phyloP scores from a whole-genome alignment of 2,888 invertebrate genomes.

The Lepidochitona cinerea region DNA sequence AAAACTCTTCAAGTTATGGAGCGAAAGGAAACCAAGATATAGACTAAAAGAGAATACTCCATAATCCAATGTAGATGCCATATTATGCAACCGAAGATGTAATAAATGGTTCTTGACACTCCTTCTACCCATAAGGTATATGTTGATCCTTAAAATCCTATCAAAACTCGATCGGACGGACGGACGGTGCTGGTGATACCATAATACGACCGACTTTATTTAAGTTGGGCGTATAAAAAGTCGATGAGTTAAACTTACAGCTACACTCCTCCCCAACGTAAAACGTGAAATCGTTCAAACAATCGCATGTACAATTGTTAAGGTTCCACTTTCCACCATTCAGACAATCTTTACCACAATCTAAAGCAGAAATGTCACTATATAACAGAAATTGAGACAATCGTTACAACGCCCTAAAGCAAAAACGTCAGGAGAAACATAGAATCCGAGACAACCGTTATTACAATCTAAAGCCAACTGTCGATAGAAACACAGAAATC shows the following conservation, averaged over 20 bases:
- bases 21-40: no score
- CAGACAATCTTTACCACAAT: slow-evolving; percentile 9
- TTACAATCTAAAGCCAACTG: background rate
- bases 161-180: no score
- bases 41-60: no score
- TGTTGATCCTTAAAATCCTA: no score
- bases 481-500: background rate
- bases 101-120: no score
- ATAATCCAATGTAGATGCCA: no score
- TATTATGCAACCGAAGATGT: no score
- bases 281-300: background rate
- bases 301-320: slow-evolving; percentile 5
- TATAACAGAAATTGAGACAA: background rate
- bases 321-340: slow-evolving; percentile 15
- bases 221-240: no score
- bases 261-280: background rate
- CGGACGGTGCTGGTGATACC: no score
- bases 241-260: background rate
- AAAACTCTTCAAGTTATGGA: no score
- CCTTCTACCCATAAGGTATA: no score
- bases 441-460: background rate
- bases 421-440: background rate
- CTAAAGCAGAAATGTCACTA: background rate
- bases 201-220: no score
- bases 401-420: background rate